Base-by-base conservation (phyloP, 2,113 vertebrate genomes). In the Microtus pennsylvanicus region DNA sequence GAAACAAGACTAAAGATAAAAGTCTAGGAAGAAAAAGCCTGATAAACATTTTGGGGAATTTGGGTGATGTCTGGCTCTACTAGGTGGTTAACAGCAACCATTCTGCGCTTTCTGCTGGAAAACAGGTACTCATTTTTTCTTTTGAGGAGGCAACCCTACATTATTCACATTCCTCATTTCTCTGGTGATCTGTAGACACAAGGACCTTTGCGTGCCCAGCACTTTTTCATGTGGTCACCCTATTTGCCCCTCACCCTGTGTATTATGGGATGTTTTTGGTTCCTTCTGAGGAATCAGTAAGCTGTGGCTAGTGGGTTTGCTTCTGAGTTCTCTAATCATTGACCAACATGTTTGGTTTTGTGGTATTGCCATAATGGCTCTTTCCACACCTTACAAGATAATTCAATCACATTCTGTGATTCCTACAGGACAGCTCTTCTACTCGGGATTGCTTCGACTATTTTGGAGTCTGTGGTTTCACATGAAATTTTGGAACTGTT, bases 211-310 rank as follows among this genome's bases (percentile, higher is more conserved):
- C 7, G 7, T 17, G 35, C 35, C 35, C 69, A 72, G 35, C 13
- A 72, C 21, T 75, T 50, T 47, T 47, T 17, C 11, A 19, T 19
- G 76, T 50, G 14, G 28, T 16, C 28, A 78, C 1, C 76, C 26
- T 33, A 28, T 52, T 50, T 78, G 1, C 1, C 45, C 50, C 1
- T 1, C 35, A 19, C 2, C 7, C 7, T 16, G 19, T 6, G 10
- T 74, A 74, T 35, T 38, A 74, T n/a, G 76, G 6, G 7, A 17
- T 47, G 14, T 10, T 80, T 80, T 52, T 3, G 16, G 28, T 26
- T 16, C 16, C 14, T 78, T 78, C 30, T 78, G 11, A 52, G 14
- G 30, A 50, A 19, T 52, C 76, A 52, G 76, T 33, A 16, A 14
- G 28, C 5, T 52, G 76, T 45, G 13, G 45, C 76, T 78, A 28